Conservation (phyloP, 1,140 invertebrate genomes). For the Drosophila ogumai region DNA sequence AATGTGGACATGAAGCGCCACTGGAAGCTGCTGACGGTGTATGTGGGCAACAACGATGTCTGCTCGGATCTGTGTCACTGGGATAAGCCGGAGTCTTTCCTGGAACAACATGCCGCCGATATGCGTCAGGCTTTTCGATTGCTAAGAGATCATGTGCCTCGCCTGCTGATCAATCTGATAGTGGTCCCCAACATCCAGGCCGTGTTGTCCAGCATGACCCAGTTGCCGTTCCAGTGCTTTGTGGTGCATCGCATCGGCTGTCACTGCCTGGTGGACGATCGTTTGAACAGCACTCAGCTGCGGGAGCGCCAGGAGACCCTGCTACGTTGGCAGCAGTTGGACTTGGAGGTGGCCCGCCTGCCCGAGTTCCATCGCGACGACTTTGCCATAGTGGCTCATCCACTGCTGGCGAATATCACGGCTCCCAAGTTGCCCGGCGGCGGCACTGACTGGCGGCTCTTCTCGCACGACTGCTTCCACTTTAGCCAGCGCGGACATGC, state of each 20-base stretch:
- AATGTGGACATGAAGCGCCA: slow-evolving; percentile 87
- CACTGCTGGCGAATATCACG: slow-evolving; percentile 82
- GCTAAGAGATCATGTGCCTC: slow-evolving; percentile 72
- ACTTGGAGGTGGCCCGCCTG: slow-evolving; percentile 78
- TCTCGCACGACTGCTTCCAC: slow-evolving; percentile 91
- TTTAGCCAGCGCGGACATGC: slow-evolving; percentile 88
- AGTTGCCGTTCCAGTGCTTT: slow-evolving; percentile 80
- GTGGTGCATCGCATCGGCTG: slow-evolving; percentile 85
- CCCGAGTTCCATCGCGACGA: slow-evolving; percentile 79
- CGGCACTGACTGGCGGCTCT: slow-evolving; percentile 86
- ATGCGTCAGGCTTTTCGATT: slow-evolving; percentile 59
- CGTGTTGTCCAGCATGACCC: slow-evolving; percentile 64
- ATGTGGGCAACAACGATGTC: slow-evolving; percentile 90
- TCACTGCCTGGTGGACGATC: slow-evolving; percentile 86
- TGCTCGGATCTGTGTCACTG: slow-evolving; percentile 88
- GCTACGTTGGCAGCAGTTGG: slow-evolving; percentile 82
- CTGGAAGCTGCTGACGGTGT: slow-evolving; percentile 90
- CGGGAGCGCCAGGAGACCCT: slow-evolving; percentile 77
- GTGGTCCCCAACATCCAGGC: slow-evolving; percentile 70
- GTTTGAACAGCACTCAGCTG: slow-evolving; percentile 38
- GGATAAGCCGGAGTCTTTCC: slow-evolving; percentile 33
- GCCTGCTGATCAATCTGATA: slow-evolving; percentile 72
- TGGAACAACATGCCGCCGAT: slow-evolving; percentile 67
- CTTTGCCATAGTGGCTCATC: slow-evolving; percentile 88
- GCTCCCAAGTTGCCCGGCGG: slow-evolving; percentile 84